Evolutionary conservation across 2,888 invertebrate species (phyloP), one percentile per base, ranked within the genome.

Genomic region (Malthinus seriepunctatus): DNA sequence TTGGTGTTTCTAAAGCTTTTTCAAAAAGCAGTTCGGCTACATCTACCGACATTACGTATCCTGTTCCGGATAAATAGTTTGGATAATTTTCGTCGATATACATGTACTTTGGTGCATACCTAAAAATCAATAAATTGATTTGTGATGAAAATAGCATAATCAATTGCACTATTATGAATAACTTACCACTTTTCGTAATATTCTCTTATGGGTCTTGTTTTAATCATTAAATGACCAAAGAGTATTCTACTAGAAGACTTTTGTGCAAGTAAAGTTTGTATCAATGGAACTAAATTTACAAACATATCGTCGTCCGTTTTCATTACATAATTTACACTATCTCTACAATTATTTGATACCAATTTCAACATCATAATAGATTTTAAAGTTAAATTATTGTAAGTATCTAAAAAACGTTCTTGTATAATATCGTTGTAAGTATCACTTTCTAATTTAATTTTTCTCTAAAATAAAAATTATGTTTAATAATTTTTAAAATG

Each of bases 271-370:
- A 78, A 63, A 57, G 70, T 67, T 23, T 68, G 55, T 51, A 89
- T 71, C 15, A 92, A 77, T 65, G 83, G 84, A n/a, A 86, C 86
- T 56, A 93, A 80, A 76, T 93, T 92, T 1, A 94, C 85, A 73
- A 90, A 93, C 80, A 91, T 91, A 69, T 94, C 94, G 67, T 94
- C 93, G 66, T 94, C 93, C 3, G 90, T 89, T 80, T 94, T 94
- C 76, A 94, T 82, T 14, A 93, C 81, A 79, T 87, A 93, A 46
- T 68, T 73, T 10, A 73, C 65, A 34, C 80, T 80, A 49, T 81
- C 79, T 47, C 63, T 64, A 70, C 93, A 93, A 68, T 87, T 85
- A 35, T 82, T 83, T 5, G 83, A 86, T 14, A 90, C 87, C 88
- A 92, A 89, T 73, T 93, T 93, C 56, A 94, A 75, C 82, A 93